Base-by-base conservation (phyloP, 2,797 vertebrate species). In the Acipenser transmontanus region DNA sequence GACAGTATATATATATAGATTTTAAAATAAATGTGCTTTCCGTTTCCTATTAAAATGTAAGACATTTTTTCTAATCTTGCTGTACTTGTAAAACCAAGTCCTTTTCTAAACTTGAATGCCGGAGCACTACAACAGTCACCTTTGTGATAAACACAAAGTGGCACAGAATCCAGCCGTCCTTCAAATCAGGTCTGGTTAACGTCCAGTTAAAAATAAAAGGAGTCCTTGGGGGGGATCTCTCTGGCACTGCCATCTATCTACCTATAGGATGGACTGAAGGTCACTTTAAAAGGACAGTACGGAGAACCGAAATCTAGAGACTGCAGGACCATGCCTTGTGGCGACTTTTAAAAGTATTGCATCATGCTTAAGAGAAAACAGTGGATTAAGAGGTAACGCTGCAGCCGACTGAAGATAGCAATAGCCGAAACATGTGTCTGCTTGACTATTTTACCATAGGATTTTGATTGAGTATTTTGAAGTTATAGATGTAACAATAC, bases 141-240 rank as follows among this genome's bases (percentile, higher is more conserved):
- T 51, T 7, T 2, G 62, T 68, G 79, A 84, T 81, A 88, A 84
- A 57, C 8, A 77, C 74, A 77, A 34, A 34, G 57, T 67, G 68
- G 66, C 83, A 77, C 78, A 70, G 80, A 82, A 84, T 81, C 71
- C 82, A 81, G 69, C 71, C 66, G 79, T 78, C 75, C 80, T 79
- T 76, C 73, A 77, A 72, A 81, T 65, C 60, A 77, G 69, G 69
- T 62, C 49, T 83, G 68, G 75, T 81, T 79, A 76, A 75, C 69
- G 62, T 78, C 78, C 74, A 74, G 65, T 71, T 70, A 80, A 75
- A 69, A 66, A 56, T 47, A 65, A 65, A 50, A 63, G 50, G 50
- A 62, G 63, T 34, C 52, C 59, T 48, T 62, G 65, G 66, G 61
- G 59, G 52, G 68, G 14, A 9, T 48, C 7, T 49, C 47, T 13